Conservation (phyloP, 2,113 vertebrate species). For the Trichechus manatus region DNA sequence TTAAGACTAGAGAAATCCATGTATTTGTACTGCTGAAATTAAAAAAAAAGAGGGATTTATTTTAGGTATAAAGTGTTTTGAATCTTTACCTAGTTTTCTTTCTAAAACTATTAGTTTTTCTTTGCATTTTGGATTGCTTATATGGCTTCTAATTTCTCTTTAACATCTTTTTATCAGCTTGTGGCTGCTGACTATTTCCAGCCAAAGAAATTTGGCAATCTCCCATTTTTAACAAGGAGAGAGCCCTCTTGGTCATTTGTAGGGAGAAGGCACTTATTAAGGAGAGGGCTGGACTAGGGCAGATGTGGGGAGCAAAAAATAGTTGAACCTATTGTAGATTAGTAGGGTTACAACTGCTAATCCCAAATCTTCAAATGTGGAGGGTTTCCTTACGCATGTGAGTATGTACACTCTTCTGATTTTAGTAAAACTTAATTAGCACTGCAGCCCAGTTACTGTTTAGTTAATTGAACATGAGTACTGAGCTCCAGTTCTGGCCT, state of each 20-base stretch:
- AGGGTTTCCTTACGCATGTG: neutral
- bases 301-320: neutral
- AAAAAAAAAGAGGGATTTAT: conserved; percentile 16
- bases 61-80: conserved; percentile 5
- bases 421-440: neutral
- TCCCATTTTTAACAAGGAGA: conserved; percentile 29
- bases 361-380: neutral
- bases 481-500: neutral
- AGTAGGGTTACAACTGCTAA: neutral
- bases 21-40: neutral
- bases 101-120: conserved; percentile 51
- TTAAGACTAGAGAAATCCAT: conserved; percentile 28
- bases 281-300: neutral
- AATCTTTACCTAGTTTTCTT: conserved; percentile 2
- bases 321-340: neutral
- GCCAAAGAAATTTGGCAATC: neutral
- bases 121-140: conserved; percentile 23
- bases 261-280: neutral
- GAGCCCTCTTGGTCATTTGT: neutral
- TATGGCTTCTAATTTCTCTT: neutral
- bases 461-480: neutral
- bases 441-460: neutral
- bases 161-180: conserved; percentile 3
- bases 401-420: neutral
- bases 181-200: conserved; percentile 30